These are phyloP conservation scores for Rhizomys pruinosus DNA, from an alignment of 2,113 vertebrate genomes.

Conservation along the genomic window DNA sequence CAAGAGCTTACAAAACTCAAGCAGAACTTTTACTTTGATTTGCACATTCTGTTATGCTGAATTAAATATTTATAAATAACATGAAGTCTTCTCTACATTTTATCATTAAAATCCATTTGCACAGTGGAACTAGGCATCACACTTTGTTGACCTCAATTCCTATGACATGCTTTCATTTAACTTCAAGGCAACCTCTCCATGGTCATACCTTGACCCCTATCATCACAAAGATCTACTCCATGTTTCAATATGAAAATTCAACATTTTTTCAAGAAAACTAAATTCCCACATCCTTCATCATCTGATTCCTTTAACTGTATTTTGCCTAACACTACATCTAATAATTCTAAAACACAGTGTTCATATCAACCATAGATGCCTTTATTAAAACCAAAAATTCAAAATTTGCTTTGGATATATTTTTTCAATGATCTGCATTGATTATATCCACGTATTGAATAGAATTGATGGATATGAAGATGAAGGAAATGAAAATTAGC, in stretches of 20 bases:
- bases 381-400: neutral
- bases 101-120: conserved; percentile 19
- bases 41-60: neutral
- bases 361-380: neutral
- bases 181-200: neutral
- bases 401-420: neutral
- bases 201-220: neutral
- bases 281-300: neutral
- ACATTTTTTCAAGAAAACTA: neutral
- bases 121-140: neutral
- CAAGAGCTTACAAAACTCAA: neutral
- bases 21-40: neutral
- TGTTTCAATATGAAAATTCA: neutral
- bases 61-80: conserved; percentile 48
- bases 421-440: neutral
- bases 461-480: neutral
- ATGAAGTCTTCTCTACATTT: neutral
- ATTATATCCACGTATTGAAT: neutral
- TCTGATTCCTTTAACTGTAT: too few relatives aligned
- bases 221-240: neutral
- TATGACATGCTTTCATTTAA: neutral
- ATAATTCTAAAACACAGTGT: neutral
- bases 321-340: neutral
- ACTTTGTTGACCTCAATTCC: conserved; percentile 37
- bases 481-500: neutral